These are phyloP conservation scores for Hydra vulgaris DNA, from an alignment of 30 jellyfish, hydroid and myxozoan species.

Conservation along the genomic window DNA sequence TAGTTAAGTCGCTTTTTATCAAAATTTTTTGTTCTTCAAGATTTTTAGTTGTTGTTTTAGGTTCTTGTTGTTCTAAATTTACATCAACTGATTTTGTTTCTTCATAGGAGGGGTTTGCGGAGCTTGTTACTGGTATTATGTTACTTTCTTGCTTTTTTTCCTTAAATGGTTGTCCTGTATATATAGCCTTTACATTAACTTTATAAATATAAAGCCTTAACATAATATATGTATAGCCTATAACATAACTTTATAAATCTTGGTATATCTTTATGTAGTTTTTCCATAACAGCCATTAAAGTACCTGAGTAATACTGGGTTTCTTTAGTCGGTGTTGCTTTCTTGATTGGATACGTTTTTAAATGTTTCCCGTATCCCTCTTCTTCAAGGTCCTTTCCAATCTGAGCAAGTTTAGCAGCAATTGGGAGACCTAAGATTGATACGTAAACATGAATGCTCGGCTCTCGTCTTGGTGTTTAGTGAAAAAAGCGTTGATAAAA, in stretches of 20 bases:
- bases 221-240: too few species aligned
- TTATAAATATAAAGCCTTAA: too few species aligned
- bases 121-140: too few species aligned
- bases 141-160: background rate
- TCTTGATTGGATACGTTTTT: background rate
- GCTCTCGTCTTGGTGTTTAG: background rate
- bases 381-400: background rate
- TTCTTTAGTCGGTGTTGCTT: background rate
- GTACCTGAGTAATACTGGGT: background rate
- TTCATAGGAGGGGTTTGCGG: too few species aligned
- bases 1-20: too few species aligned
- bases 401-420: background rate
- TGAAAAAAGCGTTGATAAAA: background rate
- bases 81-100: too few species aligned
- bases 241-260: too few species aligned
- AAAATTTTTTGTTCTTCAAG: too few species aligned
- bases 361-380: background rate
- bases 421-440: background rate
- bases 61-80: too few species aligned
- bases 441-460: background rate
- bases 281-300: background rate
- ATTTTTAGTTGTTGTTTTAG: too few species aligned
- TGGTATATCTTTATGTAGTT: too few species aligned
- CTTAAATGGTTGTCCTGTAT: background rate
- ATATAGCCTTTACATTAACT: background rate